Conservation (phyloP, 1,140 invertebrate genomes). For the Drosophila seguyi region DNA sequence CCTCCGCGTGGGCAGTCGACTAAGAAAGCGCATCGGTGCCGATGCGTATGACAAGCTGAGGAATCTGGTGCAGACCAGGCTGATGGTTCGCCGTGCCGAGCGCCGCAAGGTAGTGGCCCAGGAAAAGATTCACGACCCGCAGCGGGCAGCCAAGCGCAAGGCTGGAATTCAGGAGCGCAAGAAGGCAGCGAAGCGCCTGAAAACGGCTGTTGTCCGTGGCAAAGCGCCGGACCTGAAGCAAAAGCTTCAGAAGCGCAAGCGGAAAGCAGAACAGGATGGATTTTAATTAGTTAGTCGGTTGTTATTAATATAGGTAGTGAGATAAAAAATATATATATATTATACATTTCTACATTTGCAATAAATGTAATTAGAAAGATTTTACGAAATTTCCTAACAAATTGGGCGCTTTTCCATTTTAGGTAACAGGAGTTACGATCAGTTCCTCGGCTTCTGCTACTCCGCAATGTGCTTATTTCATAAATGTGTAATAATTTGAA, state of each 20-base stretch:
- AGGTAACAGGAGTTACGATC: too few relatives aligned
- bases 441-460: too few relatives aligned
- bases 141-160: conserved; percentile 89
- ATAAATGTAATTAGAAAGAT: neutral
- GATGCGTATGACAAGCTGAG: conserved; percentile 88
- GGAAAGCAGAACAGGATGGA: conserved; percentile 67
- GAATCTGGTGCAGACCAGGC: conserved; percentile 86
- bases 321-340: neutral
- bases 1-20: conserved; percentile 88
- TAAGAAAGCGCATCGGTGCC: conserved; percentile 89
- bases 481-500: too few relatives aligned
- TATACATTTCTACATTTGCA: neutral
- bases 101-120: conserved; percentile 88
- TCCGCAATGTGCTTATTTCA: too few relatives aligned
- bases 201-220: conserved; percentile 76
- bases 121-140: conserved; percentile 89
- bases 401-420: too few relatives aligned
- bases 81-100: conserved; percentile 88
- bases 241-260: conserved; percentile 80
- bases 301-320: conserved; percentile 9
- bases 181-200: conserved; percentile 73
- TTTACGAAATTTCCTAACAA: too few relatives aligned
- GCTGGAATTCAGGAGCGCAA: conserved; percentile 76
- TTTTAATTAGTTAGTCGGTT: conserved; percentile 43
- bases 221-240: conserved; percentile 74